Base-by-base conservation (phyloP, 35 echinoderm and acorn worm species). In the Diadema setosum region DNA sequence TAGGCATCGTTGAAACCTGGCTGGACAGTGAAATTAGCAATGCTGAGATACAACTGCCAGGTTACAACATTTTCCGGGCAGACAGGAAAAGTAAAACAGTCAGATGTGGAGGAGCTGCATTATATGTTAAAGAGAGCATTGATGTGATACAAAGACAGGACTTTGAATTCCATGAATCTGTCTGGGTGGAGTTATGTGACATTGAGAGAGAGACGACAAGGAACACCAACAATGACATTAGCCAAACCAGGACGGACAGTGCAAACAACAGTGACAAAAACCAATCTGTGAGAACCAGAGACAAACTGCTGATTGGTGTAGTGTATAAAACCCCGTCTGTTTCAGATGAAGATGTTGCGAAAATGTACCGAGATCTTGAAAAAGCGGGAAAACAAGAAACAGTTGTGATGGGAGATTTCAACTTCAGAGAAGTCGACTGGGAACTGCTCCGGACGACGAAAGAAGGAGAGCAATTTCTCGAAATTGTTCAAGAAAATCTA, bases 1-100 rank as follows among this genome's bases (percentile, higher is more conserved):
- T 88, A 16, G 86, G 65, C 24, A 81, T 81, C 26, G 69, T 76
- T 8, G 86, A 88, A 45, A 80, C 86, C 37, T 88, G 86, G 86
- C 6, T 76, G 5, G 42, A 81, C 69, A 75, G 20, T 1, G 74
- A 81, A 3, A 81, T 88, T 25, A 34, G 8, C 15, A 36, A 80
- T 81, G 74, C 67, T 24, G 74, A 88, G 61, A 18, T 88, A 35
- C 69, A 76, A 23, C 78, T 88, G 3, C 58, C 70, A 15, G 86
- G 86, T 1, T 88, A 88, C 46, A 5, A 88, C 6, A 81, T 58
- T 2, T 52, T 52, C n/a, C 9, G 48, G 50, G 37, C 30, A 44
- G 86, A 88, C 31, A 14, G 14, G 86, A 88, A 27, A 56, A 32
- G 46, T 44, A n/a, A 46, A 33, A 26, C 27, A 29, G 36, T 27